Evolutionary conservation across 2,797 vertebrate genomes (phyloP), one percentile per base, ranked within the genome.

Genomic region (Zalophus californianus): DNA sequence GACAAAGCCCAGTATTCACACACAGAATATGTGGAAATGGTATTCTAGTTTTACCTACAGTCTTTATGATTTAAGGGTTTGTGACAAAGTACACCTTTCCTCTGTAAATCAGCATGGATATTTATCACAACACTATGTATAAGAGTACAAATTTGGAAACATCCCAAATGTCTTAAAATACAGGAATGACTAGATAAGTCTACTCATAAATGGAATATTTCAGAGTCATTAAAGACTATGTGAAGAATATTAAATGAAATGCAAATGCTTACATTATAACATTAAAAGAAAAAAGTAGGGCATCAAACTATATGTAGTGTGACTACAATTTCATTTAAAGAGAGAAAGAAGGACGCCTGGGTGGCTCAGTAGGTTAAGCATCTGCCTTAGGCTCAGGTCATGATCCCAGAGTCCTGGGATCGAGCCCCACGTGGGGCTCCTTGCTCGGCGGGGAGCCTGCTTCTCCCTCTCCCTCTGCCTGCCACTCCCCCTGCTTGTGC

Each of bases 191-290:
- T 87, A 41, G 27, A 64, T 83, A 54, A 77, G 35, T 82, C 35
- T 68, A 35, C 27, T 78, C 35, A 93, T 21, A 86, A 72, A 10
- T 44, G 27, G 44, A 94, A 54, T 94, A 62, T 41, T 85, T 95
- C 44, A 73, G 7, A 82, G 29, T 16, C 82, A 87, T 70, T 78
- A 91, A 96, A 96, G 96, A 62, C 29, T 84, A 70, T 20, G 23
- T 86, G 66, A 96, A 84, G 38, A 89, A 90, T 58, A 92, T 27
- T 75, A 89, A 91, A 75, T 68, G 23, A 90, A 66, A 14, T 52
- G 10, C 50, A 86, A 94, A 92, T 50, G 41, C 21, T 66, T 80
- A 70, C 20, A 58, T 41, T 32, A 44, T n/a, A 70, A 86, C 11
- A 82, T 86, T 86, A 82, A 94, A 82, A 75, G 21, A 23, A 80